Percentiles rank a stretch among this genome's conserved stretches.
Evolutionary conservation across 2,888 invertebrate genomes (phyloP).

Genomic region (Oscheius sp.): DNA sequence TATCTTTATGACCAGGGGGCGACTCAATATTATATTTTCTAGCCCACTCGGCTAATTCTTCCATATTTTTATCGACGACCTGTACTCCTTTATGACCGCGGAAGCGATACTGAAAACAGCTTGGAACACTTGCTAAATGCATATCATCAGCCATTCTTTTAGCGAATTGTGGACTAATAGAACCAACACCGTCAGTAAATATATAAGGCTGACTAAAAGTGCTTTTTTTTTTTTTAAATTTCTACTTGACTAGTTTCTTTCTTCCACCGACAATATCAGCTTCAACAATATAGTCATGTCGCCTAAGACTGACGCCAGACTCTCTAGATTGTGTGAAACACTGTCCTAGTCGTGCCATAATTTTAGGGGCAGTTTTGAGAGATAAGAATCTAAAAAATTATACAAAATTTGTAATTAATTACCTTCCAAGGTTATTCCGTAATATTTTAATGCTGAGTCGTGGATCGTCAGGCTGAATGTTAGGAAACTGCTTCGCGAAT

Average conservation of each 20-base stretch:
- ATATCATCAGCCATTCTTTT: slow-evolving; percentile 32
- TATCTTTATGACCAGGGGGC: background rate
- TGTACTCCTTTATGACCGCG: slow-evolving; percentile 69
- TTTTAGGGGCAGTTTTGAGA: slow-evolving; percentile 69
- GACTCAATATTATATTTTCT: slow-evolving; percentile 6
- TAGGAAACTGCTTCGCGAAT: background rate
- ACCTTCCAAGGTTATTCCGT: slow-evolving; percentile 23
- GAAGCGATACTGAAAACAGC: slow-evolving; percentile 65
- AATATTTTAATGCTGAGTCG: slow-evolving; percentile 9
- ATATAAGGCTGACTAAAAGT: slow-evolving; percentile 20
- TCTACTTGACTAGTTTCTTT: slow-evolving; percentile 10
- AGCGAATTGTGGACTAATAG: slow-evolving; percentile 15
- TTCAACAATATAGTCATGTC: slow-evolving; percentile 15
- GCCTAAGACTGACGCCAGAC: slow-evolving; percentile 1
- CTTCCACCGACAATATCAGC: slow-evolving; percentile 28
- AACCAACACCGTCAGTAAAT: slow-evolving; percentile 34
- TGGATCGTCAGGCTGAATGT: background rate
- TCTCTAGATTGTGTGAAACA: slow-evolving; percentile 69
- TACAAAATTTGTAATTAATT: background rate
- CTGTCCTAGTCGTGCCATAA: slow-evolving; percentile 71
- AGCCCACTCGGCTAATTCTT: slow-evolving; percentile 45
- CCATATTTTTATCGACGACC: slow-evolving; percentile 60
- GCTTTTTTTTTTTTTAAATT: background rate
- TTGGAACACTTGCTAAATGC: slow-evolving; percentile 55
- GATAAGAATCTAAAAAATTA: slow-evolving; percentile 54